Conservation (phyloP, 1,140 invertebrate genomes). For the Megalonaias nervosa region DNA sequence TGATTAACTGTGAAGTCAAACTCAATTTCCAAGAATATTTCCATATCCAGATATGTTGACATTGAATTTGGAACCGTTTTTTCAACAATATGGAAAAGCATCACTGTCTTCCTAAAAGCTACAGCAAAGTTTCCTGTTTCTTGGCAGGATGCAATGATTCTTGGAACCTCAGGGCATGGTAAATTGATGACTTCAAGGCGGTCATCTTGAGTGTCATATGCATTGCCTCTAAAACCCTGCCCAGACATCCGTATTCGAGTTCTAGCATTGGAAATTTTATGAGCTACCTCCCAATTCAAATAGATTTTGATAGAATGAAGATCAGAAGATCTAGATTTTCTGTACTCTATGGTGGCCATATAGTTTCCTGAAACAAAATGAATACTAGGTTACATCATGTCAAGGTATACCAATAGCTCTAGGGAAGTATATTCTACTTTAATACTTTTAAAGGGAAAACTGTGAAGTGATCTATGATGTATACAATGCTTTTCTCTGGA, state of each 20-base stretch:
- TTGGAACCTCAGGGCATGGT: too few relatives aligned
- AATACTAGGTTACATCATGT: background rate
- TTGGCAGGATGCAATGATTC: slow-evolving; percentile 20
- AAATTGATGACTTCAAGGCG: too few relatives aligned
- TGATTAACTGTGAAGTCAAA: slow-evolving; percentile 12
- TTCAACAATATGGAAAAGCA: slow-evolving; percentile 27
- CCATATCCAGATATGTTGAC: slow-evolving; percentile 25
- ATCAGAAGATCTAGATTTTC: slow-evolving; percentile 6
- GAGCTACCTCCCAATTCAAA: slow-evolving; percentile 31
- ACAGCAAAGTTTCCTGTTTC: slow-evolving; percentile 29
- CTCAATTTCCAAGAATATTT: slow-evolving; percentile 14
- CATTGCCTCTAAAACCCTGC: slow-evolving; percentile 5
- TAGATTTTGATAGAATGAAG: slow-evolving; percentile 32
- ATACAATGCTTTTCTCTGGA: too few relatives aligned
- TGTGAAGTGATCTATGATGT: too few relatives aligned
- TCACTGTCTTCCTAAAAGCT: background rate
- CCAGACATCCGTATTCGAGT: slow-evolving; percentile 31
- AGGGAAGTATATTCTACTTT: too few relatives aligned
- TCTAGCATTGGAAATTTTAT: background rate
- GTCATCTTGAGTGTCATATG: too few relatives aligned
- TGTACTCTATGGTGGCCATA: slow-evolving; percentile 28
- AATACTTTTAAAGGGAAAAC: too few relatives aligned
- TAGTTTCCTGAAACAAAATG: slow-evolving; percentile 25
- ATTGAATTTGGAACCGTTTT: slow-evolving; percentile 30
- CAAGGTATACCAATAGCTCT: background rate